A percentile compares a stretch with the other conserved stretches of the same genome.
Conservation (phyloP, 1,140 invertebrate species). For the Drosophila nigromelanica region DNA sequence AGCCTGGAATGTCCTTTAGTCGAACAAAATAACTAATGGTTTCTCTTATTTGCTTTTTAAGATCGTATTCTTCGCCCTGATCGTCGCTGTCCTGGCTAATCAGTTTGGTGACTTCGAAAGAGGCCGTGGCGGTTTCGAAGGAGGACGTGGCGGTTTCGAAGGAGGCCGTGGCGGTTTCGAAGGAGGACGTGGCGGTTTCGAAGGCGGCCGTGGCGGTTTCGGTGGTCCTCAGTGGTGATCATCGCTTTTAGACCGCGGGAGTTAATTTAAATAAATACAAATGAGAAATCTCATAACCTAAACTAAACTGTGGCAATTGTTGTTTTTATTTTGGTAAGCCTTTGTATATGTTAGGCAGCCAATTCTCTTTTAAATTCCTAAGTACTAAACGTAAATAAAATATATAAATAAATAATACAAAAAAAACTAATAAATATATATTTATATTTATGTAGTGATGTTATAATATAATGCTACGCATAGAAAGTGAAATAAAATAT, state of each 20-base stretch:
- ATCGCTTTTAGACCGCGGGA: background rate
- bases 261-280: conserved; percentile 3
- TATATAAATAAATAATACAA: too few species aligned
- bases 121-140: background rate
- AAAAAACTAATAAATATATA: too few species aligned
- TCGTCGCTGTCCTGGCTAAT: conserved; percentile 7
- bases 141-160: background rate
- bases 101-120: background rate
- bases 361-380: too few species aligned
- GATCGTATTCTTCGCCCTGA: conserved; percentile 22
- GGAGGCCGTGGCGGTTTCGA: background rate
- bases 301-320: background rate
- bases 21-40: background rate
- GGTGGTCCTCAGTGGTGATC: too few species aligned
- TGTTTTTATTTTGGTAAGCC: background rate
- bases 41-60: background rate
- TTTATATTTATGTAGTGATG: too few species aligned
- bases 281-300: background rate
- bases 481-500: too few species aligned
- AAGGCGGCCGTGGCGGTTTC: too few species aligned
- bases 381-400: too few species aligned
- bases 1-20: background rate
- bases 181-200: background rate
- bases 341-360: background rate
- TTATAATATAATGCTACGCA: too few species aligned